Conservation (phyloP, 1,140 invertebrate genomes). For the Drosophila kikkawai region DNA sequence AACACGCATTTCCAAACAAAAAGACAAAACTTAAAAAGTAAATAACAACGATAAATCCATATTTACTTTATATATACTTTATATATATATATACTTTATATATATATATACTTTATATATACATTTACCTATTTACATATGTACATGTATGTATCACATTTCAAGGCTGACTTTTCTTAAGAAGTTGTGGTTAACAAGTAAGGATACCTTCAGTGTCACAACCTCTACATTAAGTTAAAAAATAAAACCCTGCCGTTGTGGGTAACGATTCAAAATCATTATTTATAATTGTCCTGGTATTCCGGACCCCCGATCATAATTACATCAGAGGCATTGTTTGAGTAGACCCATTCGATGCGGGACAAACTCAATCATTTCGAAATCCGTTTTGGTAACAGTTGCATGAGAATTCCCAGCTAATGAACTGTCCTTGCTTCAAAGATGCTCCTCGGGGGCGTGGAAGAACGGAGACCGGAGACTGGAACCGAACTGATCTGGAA, state of each 20-base stretch:
- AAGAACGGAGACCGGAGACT: not conserved
- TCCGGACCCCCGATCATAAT: slow-evolving; percentile 6
- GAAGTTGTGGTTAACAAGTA: not conserved
- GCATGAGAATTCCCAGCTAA: slow-evolving; percentile 2
- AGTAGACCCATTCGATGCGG: slow-evolving; percentile 22
- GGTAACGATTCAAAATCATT: not conserved
- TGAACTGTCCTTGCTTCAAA: slow-evolving; percentile 33
- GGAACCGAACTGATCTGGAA: slow-evolving; percentile 39
- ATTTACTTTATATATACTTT: too few species aligned
- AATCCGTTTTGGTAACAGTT: slow-evolving; percentile 13
- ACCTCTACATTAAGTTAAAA: not conserved
- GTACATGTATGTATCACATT: too few species aligned
- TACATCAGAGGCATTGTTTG: slow-evolving; percentile 2
- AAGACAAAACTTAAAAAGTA: too few species aligned
- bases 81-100: too few species aligned
- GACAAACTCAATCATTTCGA: slow-evolving; percentile 3
- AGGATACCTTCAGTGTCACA: not conserved
- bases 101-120: too few species aligned
- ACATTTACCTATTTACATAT: too few species aligned
- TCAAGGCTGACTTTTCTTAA: too few species aligned
- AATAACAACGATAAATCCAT: too few species aligned
- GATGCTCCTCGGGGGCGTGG: slow-evolving; percentile 43
- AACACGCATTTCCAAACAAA: too few species aligned
- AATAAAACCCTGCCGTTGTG: not conserved
- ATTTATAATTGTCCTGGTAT: slow-evolving; percentile 11